Conservation (phyloP, 53 echinoderm and acorn worm genomes). For the Paracentrotus lividus region DNA sequence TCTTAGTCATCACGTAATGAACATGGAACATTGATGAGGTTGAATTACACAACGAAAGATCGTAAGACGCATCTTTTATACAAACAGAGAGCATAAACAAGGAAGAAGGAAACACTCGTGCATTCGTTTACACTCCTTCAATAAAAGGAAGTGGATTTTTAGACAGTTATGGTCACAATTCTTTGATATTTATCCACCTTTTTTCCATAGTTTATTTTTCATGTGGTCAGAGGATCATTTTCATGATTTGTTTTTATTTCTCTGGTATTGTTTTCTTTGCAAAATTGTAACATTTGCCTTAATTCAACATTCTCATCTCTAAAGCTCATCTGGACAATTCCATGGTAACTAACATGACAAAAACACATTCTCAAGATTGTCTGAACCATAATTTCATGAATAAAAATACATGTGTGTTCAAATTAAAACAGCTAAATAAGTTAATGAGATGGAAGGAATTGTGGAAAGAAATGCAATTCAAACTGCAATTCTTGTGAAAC, state of each 20-base stretch:
- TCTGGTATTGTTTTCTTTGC: not conserved
- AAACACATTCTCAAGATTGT: no score
- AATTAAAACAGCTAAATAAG: no score
- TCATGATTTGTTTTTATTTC: constrained; percentile 10
- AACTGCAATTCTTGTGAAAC: no score
- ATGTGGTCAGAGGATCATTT: not conserved
- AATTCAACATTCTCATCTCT: no score
- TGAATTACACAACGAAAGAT: constrained; percentile 25
- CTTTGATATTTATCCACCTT: not conserved
- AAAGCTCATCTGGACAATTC: no score
- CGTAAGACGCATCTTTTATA: not conserved
- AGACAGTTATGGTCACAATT: not conserved
- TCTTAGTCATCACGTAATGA: not conserved
- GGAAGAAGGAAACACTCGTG: constrained; percentile 12
- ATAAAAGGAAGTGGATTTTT: constrained; percentile 25
- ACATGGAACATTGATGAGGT: not conserved
- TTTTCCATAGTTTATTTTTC: not conserved
- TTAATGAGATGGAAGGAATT: no score
- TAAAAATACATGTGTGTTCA: no score
- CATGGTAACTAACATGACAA: no score
- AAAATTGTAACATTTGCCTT: not conserved
- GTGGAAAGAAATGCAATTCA: no score
- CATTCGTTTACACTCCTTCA: constrained; percentile 31
- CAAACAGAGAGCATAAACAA: constrained; percentile 27
- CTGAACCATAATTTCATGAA: no score